Evolutionary conservation across 2,113 vertebrate genomes (phyloP).

Genomic region (Prinia subflava): DNA sequence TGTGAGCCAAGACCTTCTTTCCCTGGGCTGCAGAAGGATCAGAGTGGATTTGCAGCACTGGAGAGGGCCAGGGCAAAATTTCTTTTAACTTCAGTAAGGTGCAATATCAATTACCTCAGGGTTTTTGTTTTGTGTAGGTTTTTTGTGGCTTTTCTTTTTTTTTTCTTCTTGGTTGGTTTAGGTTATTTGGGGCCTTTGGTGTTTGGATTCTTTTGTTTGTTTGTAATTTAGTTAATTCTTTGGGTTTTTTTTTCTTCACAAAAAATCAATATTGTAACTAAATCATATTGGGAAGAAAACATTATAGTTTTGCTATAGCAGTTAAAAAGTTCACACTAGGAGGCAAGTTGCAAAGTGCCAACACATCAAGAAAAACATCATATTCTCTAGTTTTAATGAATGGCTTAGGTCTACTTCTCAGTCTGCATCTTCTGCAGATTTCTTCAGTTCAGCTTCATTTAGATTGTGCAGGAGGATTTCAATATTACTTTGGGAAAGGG

Average conservation of each 20-base stretch:
- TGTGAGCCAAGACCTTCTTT: neutral
- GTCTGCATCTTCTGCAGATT: neutral
- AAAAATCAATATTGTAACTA: neutral
- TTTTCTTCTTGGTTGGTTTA: neutral
- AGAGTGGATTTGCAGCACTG: neutral
- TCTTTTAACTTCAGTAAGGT: neutral
- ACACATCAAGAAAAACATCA: neutral
- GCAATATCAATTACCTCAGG: neutral
- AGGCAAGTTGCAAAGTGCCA: neutral
- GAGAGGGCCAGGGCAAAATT: neutral
- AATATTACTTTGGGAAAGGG: neutral
- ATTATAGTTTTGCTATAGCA: neutral
- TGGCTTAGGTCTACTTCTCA: neutral
- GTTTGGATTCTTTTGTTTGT: neutral
- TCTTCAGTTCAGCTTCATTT: neutral
- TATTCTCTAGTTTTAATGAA: neutral
- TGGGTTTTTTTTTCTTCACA: too few species aligned
- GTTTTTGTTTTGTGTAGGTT: neutral
- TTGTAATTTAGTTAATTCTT: neutral
- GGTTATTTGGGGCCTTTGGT: neutral
- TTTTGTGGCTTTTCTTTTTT: neutral
- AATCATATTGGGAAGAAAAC: neutral
- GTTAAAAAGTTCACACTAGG: neutral
- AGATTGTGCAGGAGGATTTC: neutral
- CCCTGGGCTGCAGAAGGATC: neutral